phyloP scores from a whole-genome alignment of 2,113 vertebrate genomes.

The Polyodon spathula region DNA sequence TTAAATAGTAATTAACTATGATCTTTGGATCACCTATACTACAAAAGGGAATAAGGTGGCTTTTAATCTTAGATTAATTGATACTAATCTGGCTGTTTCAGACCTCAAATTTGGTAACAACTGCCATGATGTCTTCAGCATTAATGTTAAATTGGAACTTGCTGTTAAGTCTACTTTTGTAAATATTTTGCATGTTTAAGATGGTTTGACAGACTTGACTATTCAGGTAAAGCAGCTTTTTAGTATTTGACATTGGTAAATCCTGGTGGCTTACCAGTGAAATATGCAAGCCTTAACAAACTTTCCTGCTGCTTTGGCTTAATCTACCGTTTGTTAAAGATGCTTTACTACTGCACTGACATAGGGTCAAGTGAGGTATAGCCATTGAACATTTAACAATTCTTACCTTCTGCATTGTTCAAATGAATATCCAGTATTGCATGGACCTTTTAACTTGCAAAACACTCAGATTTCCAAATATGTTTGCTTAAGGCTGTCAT shows the following conservation, averaged over 20 bases:
- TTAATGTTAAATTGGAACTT: neutral
- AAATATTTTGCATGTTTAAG: constrained; percentile 11
- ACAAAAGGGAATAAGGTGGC: no score
- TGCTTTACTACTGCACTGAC: constrained; percentile 1
- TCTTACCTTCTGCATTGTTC: neutral
- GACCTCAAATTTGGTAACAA: neutral
- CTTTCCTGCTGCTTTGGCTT: constrained; percentile 11
- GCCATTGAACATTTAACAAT: neutral
- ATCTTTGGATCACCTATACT: no score
- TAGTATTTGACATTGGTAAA: no score
- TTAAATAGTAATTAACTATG: no score
- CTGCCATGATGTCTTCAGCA: neutral
- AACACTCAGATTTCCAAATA: neutral
- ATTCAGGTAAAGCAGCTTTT: no score
- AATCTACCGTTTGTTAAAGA: constrained; percentile 39
- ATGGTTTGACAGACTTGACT: neutral
- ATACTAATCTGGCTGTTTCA: no score
- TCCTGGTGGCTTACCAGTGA: no score
- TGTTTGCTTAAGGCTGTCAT: neutral
- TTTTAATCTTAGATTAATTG: no score
- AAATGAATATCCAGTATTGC: neutral
- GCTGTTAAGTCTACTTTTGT: neutral
- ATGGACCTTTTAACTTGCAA: neutral
- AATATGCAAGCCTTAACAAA: neutral
- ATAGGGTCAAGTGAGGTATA: no score